Percentiles rank a stretch among this genome's conserved stretches.
Conservation (phyloP, 2,888 invertebrate genomes). For the Hirtodrosophila histrioides region DNA sequence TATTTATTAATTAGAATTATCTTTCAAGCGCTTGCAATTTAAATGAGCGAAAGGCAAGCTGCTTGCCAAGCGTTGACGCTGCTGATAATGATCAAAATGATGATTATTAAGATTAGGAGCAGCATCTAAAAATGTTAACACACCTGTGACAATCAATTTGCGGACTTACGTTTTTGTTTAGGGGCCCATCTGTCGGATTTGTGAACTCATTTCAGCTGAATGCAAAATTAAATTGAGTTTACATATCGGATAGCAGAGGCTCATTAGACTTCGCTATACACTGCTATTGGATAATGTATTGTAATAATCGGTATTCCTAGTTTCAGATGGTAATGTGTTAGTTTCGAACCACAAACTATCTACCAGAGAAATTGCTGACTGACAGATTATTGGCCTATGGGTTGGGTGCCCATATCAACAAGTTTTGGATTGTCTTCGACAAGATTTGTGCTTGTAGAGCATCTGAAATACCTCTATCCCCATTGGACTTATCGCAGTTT, state of each 20-base stretch:
- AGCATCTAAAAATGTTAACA: constrained; percentile 10
- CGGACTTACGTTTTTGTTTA: constrained; percentile 35
- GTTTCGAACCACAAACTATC: too few relatives aligned
- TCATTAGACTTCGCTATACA: constrained; percentile 6
- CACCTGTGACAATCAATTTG: constrained; percentile 21
- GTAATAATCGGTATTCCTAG: too few relatives aligned
- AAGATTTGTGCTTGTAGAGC: constrained; percentile 15
- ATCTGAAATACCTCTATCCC: constrained; percentile 8
- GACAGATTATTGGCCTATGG: too few relatives aligned
- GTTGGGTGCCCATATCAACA: too few relatives aligned
- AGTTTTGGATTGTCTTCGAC: too few relatives aligned
- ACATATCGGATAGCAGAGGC: background rate
- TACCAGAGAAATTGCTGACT: too few relatives aligned
- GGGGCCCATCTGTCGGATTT: constrained; percentile 57
- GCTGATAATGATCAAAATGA: constrained; percentile 11
- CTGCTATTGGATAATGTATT: background rate
- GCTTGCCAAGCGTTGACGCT: constrained; percentile 20
- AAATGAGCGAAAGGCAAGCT: constrained; percentile 61
- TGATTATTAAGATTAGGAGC: constrained; percentile 12
- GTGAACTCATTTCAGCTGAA: constrained; percentile 51
- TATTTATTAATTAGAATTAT: constrained; percentile 70
- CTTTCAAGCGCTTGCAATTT: constrained; percentile 37
- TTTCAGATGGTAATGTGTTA: too few relatives aligned
- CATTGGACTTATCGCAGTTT: constrained; percentile 6
- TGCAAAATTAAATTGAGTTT: constrained; percentile 28